A percentile compares a stretch with the other conserved stretches of the same genome.
phyloP scores from a whole-genome alignment of 2,113 vertebrate genomes.

The Picathartes gymnocephalus region DNA sequence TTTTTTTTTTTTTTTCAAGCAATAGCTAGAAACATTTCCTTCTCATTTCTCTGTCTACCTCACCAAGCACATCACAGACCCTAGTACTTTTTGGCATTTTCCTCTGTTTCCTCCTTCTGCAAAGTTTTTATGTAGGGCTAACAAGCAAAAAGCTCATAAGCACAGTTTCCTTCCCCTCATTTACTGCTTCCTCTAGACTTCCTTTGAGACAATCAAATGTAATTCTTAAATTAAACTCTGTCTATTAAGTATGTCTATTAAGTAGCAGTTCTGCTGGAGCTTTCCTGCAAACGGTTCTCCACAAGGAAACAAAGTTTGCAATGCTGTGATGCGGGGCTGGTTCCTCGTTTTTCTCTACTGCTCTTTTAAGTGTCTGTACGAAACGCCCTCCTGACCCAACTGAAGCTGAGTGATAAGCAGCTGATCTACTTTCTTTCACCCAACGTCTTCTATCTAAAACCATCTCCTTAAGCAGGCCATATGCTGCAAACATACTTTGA shows the following conservation, averaged over 20 bases:
- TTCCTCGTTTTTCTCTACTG: neutral
- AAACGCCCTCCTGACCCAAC: neutral
- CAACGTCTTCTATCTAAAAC: neutral
- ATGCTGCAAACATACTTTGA: conserved; percentile 44
- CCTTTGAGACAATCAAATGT: neutral
- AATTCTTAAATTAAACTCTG: neutral
- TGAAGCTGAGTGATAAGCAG: conserved; percentile 38
- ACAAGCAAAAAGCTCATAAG: neutral
- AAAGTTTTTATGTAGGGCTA: neutral
- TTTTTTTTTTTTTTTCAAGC: neutral
- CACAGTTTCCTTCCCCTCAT: neutral
- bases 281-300: neutral
- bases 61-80: neutral
- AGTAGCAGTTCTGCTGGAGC: neutral
- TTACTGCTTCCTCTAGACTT: neutral
- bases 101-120: neutral
- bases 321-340: neutral
- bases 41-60: conserved; percentile 19
- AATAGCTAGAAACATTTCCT: conserved; percentile 25
- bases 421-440: conserved; percentile 14
- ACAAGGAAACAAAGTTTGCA: neutral
- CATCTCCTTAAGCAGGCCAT: conserved; percentile 42
- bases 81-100: neutral
- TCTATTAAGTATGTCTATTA: neutral
- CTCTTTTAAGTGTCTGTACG: neutral